phyloP scores from a whole-genome alignment of 53 echinoderm and acorn worm genomes.

The Holothuria scabra region DNA sequence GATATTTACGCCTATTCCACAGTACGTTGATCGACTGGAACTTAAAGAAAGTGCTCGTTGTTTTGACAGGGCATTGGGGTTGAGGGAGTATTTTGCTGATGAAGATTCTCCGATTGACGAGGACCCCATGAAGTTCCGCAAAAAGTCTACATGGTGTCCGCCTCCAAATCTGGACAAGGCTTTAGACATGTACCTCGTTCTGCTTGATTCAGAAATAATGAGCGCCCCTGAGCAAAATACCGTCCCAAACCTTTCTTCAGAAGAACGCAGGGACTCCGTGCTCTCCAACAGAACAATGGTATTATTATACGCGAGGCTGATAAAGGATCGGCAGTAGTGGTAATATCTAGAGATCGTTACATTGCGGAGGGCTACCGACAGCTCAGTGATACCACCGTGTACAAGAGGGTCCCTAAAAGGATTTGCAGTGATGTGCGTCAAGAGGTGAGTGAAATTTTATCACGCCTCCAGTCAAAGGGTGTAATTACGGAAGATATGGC shows the following conservation, averaged over 20 bases:
- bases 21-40: no score
- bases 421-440: neutral
- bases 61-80: no score
- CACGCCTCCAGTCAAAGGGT: neutral
- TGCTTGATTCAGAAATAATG: slow-evolving; percentile 12
- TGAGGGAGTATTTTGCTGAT: no score
- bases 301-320: no score
- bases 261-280: neutral
- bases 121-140: neutral
- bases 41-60: no score
- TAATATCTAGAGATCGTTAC: no score
- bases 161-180: slow-evolving; percentile 1
- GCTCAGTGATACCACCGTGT: no score
- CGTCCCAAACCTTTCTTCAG: neutral
- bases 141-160: neutral
- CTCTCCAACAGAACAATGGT: neutral
- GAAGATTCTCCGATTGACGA: neutral
- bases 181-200: neutral
- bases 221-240: neutral
- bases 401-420: neutral
- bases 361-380: no score
- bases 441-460: neutral
- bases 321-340: no score
- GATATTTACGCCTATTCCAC: no score
- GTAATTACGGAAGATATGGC: slow-evolving; percentile 1